Evolutionary conservation across 1,140 invertebrate genomes (phyloP).

Genomic region (Pomacea maculata): DNA sequence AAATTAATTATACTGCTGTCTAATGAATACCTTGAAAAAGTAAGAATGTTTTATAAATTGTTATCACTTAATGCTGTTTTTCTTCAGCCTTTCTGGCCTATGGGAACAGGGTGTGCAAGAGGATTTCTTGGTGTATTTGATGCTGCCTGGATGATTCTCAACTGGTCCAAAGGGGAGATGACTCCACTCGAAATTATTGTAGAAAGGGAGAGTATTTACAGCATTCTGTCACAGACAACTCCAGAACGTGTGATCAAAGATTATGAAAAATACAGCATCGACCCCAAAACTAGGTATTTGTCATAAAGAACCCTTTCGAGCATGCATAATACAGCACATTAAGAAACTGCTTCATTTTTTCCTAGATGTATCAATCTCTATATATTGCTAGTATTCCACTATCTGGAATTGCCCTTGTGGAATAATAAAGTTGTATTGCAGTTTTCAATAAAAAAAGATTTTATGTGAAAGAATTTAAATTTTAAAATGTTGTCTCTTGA

Average conservation of each 20-base stretch:
- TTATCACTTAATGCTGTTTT: no score
- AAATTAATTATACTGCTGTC: no score
- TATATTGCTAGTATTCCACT: no score
- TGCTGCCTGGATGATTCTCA: conserved; percentile 92
- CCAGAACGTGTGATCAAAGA: conserved; percentile 94
- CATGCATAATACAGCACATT: no score
- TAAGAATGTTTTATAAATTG: no score
- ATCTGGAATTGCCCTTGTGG: no score
- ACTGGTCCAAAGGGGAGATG: conserved; percentile 76
- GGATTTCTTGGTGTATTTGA: conserved; percentile 96
- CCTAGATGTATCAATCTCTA: no score
- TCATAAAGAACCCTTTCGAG: not conserved
- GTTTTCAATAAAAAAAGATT: no score
- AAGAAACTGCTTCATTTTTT: not conserved
- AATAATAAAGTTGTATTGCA: no score
- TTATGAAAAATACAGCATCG: conserved; percentile 85
- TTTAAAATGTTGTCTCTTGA: no score
- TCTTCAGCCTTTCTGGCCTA: conserved; percentile 93
- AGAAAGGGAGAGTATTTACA: conserved; percentile 93
- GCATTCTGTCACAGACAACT: conserved; percentile 90
- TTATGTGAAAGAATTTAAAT: no score
- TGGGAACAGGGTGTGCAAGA: conserved; percentile 94
- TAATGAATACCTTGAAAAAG: no score
- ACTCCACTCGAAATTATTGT: conserved; percentile 76
- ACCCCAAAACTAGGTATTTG: conserved; percentile 76